These are phyloP conservation scores for Hyles vespertilio DNA, from an alignment of 1,140 invertebrate genomes.

Conservation along the genomic window DNA sequence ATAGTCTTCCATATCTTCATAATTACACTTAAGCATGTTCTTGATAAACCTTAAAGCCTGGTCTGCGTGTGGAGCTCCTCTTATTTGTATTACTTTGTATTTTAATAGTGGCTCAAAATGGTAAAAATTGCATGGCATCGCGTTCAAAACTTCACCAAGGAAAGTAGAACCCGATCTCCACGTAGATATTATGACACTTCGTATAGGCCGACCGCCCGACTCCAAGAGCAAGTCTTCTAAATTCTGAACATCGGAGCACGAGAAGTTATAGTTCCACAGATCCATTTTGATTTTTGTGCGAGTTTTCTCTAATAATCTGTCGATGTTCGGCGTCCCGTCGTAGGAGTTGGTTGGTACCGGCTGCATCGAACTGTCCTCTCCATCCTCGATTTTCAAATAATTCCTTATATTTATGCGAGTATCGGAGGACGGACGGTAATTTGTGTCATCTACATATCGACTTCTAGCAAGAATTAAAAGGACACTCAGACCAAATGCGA, in stretches of 20 bases:
- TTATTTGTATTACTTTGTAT: constrained; percentile 84
- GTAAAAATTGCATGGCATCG: constrained; percentile 87
- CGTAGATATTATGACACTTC: constrained; percentile 84
- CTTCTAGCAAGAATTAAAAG: constrained; percentile 73
- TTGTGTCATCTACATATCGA: constrained; percentile 71
- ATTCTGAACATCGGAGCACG: constrained; percentile 19
- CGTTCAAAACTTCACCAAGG: constrained; percentile 85
- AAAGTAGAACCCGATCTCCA: constrained; percentile 90
- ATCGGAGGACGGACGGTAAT: constrained; percentile 73
- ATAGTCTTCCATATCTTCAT: constrained; percentile 80
- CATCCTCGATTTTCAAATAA: constrained; percentile 50
- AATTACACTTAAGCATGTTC: constrained; percentile 83
- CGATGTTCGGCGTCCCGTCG: constrained; percentile 50
- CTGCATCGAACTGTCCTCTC: constrained; percentile 41
- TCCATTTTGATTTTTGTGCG: constrained; percentile 54
- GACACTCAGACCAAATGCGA: constrained; percentile 76
- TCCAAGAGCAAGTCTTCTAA: constrained; percentile 80
- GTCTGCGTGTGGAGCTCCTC: constrained; percentile 77
- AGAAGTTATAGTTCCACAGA: constrained; percentile 52
- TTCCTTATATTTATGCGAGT: constrained; percentile 61
- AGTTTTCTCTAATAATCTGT: constrained; percentile 58
- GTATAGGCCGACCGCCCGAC: constrained; percentile 78
- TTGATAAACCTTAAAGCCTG: constrained; percentile 78
- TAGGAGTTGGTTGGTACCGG: constrained; percentile 47
- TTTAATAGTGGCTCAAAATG: constrained; percentile 90